These are phyloP conservation scores for Nothocercus nigrocapillus DNA, from an alignment of 2,113 vertebrate species.

Conservation along the genomic window DNA sequence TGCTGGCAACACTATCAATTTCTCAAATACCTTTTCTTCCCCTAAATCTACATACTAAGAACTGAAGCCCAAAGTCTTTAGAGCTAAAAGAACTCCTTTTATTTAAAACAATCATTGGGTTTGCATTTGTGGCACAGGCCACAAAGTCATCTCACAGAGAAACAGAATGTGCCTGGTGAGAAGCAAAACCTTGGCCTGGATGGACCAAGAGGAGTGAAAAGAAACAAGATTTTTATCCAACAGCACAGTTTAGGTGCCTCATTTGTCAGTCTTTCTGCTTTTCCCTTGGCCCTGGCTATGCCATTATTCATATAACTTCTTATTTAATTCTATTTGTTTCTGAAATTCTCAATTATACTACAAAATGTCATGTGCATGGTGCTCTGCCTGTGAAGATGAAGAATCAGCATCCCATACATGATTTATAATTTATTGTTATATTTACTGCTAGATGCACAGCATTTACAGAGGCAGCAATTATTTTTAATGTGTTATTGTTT, in stretches of 20 bases:
- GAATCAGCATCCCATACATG: background rate
- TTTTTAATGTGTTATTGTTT: background rate
- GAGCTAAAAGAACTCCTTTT: background rate
- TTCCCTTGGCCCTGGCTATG: background rate
- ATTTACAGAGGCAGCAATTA: background rate
- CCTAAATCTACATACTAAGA: background rate
- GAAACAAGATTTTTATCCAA: background rate
- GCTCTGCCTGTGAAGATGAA: background rate
- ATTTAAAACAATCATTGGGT: background rate
- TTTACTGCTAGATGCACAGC: background rate
- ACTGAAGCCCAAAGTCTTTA: background rate
- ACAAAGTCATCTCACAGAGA: background rate
- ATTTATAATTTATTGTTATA: background rate
- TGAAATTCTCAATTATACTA: background rate
- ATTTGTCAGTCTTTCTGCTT: background rate
- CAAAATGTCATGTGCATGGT: background rate
- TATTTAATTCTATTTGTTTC: background rate
- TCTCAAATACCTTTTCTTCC: background rate
- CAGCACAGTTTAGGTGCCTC: fast-evolving
- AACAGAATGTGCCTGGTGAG: background rate
- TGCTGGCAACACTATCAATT: background rate
- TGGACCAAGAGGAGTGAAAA: background rate
- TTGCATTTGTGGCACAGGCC: background rate
- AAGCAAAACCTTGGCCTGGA: background rate
- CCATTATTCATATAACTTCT: background rate